Percentiles rank a stretch among this genome's conserved stretches.
Evolutionary conservation across 2,113 vertebrate genomes (phyloP).

Genomic region (Phalacrocorax carbo): DNA sequence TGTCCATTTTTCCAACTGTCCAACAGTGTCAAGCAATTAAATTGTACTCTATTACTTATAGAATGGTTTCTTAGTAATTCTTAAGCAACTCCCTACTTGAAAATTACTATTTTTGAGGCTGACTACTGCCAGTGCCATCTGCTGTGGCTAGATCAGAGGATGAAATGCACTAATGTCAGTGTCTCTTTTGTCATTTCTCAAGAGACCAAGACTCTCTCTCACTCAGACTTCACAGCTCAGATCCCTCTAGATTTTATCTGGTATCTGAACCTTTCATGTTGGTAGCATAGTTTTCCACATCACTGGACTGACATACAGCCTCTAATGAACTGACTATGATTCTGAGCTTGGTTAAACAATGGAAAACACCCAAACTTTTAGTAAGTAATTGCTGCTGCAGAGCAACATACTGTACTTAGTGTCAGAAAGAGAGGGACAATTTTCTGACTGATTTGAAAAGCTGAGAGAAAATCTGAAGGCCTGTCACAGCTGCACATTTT

Average conservation of each 20-base stretch:
- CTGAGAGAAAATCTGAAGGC: conserved; percentile 26
- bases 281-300: background rate
- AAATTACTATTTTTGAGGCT: background rate
- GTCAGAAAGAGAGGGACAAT: conserved; percentile 20
- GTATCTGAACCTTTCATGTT: background rate
- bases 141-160: background rate
- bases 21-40: background rate
- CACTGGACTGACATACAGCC: conserved; percentile 12
- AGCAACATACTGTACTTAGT: background rate
- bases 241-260: background rate
- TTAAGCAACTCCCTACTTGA: background rate
- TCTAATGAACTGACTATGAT: conserved; percentile 17
- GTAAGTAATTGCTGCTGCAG: conserved; percentile 22
- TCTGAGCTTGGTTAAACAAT: conserved; percentile 4
- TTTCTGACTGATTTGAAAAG: conserved; percentile 60
- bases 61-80: background rate
- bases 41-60: background rate
- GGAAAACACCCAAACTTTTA: background rate
- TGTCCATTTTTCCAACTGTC: background rate
- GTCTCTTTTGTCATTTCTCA: background rate
- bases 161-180: background rate
- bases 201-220: background rate
- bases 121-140: background rate
- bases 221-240: background rate
- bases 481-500: conserved; percentile 24